Base-by-base conservation (phyloP, 2,113 vertebrate genomes). In the Muntiacus muntjak region DNA sequence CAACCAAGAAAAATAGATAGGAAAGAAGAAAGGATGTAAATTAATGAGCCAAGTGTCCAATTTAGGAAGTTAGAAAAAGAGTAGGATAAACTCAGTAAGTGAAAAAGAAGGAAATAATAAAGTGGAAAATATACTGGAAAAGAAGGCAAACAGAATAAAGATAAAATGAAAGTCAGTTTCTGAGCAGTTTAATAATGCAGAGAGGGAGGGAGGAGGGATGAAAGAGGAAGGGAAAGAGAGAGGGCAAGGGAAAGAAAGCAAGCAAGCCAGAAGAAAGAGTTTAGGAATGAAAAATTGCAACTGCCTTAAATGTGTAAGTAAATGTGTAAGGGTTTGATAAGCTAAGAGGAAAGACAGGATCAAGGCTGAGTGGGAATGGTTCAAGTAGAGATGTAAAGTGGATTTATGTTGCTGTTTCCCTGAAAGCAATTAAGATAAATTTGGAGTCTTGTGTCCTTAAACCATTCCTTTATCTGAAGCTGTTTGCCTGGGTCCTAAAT, bases 91-190 rank as follows among this genome's bases (percentile, higher is more conserved):
- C 11, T 84, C 47, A 79, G 5, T 45, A 36, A 79, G 50, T 85
- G 40, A 17, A 16, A 78, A 89, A 83, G 55, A 83, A 83, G 50
- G 43, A 89, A 89, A 67, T 85, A 87, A 71, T 60, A 55, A 74
- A 83, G 17, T 91, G 40, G 55, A 84, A n/a, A 95, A 79, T 16
- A 85, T 50, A 67, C 33, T 89, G 47, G 83, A 79, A 78, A 33
- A 50, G 62, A 88, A 95, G 74, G 36, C 52, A 88, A 96, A 92
- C 12, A 87, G 30, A 90, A 74, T 87, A 96, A 92, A 81, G 19
- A 67, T 47, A 84, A 85, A 36, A 89, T 89, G 47, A 52, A 92
- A 45, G 21, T 81, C 67, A 93, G 76, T 43, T 89, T 86, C 57
- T 85, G 45, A 33, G 8, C 58, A 58, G 21, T 92, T 79, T 78